Conservation (phyloP, 2,888 invertebrate genomes). For the Miltochrista miniata region DNA sequence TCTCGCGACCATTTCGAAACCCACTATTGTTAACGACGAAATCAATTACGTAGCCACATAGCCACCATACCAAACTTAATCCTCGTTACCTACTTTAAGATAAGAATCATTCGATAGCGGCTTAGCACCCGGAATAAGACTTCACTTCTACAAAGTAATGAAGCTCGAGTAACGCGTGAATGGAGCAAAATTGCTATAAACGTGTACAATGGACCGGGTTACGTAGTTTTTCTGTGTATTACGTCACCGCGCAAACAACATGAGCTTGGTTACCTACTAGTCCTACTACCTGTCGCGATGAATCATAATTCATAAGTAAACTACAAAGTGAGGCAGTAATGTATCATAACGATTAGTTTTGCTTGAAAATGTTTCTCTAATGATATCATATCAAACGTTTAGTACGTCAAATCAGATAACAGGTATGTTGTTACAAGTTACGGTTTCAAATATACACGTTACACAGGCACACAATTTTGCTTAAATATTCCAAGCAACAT, state of each 20-base stretch:
- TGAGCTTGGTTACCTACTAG: conserved; percentile 11
- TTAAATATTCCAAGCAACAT: conserved; percentile 1
- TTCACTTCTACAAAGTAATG: conserved; percentile 28
- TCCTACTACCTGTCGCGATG: conserved; percentile 33
- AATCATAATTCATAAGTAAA: conserved; percentile 31
- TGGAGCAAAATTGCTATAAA: conserved; percentile 29
- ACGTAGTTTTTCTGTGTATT: conserved; percentile 29
- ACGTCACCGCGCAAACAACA: conserved; percentile 26
- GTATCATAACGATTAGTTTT: conserved; percentile 2
- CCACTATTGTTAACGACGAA: conserved; percentile 66
- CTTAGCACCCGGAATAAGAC: conserved; percentile 39
- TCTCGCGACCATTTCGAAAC: conserved; percentile 58
- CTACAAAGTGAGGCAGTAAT: conserved; percentile 4
- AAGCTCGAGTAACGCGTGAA: conserved; percentile 29
- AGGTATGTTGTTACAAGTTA: neutral
- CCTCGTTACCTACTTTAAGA: conserved; percentile 54
- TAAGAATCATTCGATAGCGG: conserved; percentile 55
- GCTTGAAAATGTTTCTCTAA: conserved; percentile 14
- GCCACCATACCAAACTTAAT: conserved; percentile 63
- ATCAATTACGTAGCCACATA: conserved; percentile 63
- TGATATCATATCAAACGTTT: conserved; percentile 9
- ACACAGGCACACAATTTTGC: neutral
- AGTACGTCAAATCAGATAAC: conserved; percentile 16
- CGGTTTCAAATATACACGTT: neutral
- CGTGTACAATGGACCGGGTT: conserved; percentile 22